phyloP scores from a whole-genome alignment of 2,888 invertebrate genomes.

The Pyrrhosoma nymphula region DNA sequence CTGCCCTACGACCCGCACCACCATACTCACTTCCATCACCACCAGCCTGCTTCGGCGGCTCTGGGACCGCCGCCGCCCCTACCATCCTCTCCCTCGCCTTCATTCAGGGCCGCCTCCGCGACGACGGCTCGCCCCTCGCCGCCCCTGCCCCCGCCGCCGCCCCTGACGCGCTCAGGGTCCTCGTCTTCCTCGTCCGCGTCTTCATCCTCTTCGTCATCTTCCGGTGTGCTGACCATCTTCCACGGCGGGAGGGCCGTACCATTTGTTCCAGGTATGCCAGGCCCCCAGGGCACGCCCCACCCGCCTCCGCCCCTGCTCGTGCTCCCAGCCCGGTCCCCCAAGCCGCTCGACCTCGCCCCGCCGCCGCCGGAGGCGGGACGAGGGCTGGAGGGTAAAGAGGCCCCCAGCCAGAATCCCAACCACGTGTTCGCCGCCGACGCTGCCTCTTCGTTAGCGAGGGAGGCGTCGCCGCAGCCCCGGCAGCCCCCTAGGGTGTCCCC shows the following conservation, averaged over 20 bases:
- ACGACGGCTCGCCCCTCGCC: slow-evolving; percentile 75
- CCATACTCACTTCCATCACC: slow-evolving; percentile 75
- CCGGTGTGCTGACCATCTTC: slow-evolving; percentile 82
- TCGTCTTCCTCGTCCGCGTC: not conserved
- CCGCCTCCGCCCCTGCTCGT: slow-evolving; percentile 71
- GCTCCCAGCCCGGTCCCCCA: slow-evolving; percentile 68
- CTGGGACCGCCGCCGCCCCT: slow-evolving; percentile 75
- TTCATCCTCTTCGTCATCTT: not conserved
- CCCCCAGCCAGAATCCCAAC: slow-evolving; percentile 71
- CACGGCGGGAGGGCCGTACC: slow-evolving; percentile 89
- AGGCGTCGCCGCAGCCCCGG: slow-evolving; percentile 58
- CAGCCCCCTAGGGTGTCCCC: slow-evolving; percentile 64
- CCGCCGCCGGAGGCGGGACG: slow-evolving; percentile 73
- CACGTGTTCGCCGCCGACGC: slow-evolving; percentile 73
- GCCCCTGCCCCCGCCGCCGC: slow-evolving; percentile 64
- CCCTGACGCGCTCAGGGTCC: slow-evolving; percentile 56
- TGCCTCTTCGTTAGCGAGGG: slow-evolving; percentile 69
- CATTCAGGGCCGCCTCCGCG: slow-evolving; percentile 77
- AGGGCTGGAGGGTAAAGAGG: slow-evolving; percentile 72
- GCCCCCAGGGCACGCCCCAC: slow-evolving; percentile 83
- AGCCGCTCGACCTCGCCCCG: slow-evolving; percentile 71
- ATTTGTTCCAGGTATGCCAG: slow-evolving; percentile 93
- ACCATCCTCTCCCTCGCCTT: slow-evolving; percentile 78
- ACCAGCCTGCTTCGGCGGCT: slow-evolving; percentile 78
- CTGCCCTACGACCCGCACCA: slow-evolving; percentile 55